phyloP scores from a whole-genome alignment of 1,140 invertebrate genomes.

The Oppia nitens region DNA sequence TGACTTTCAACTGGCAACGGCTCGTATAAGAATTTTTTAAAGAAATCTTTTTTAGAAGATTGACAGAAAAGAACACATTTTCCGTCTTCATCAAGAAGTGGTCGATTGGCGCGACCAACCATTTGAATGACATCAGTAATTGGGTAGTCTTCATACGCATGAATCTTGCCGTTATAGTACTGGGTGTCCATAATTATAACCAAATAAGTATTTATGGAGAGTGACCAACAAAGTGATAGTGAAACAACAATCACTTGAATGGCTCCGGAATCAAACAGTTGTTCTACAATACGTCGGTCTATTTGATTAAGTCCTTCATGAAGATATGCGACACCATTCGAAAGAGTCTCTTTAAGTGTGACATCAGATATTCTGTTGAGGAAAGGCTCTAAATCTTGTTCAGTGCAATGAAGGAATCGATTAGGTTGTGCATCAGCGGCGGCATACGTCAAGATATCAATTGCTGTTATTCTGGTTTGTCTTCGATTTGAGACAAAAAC shows the following conservation, averaged over 20 bases:
- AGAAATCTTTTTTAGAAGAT: slow-evolving; percentile 94
- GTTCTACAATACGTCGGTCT: slow-evolving; percentile 75
- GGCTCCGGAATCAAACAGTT: slow-evolving; percentile 78
- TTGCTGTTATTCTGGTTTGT: slow-evolving; percentile 79
- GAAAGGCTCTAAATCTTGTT: slow-evolving; percentile 62
- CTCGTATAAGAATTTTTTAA: slow-evolving; percentile 96
- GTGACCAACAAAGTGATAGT: slow-evolving; percentile 74
- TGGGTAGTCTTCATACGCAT: slow-evolving; percentile 88
- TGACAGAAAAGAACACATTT: slow-evolving; percentile 96
- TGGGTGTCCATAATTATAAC: slow-evolving; percentile 97
- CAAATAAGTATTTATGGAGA: slow-evolving; percentile 71
- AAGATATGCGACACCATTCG: slow-evolving; percentile 88
- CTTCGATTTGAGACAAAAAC: slow-evolving; percentile 93
- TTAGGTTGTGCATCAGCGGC: slow-evolving; percentile 66
- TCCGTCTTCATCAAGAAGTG: slow-evolving; percentile 75
- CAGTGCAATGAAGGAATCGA: slow-evolving; percentile 68
- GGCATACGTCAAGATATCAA: slow-evolving; percentile 82
- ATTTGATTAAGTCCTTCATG: slow-evolving; percentile 75
- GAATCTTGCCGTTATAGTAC: slow-evolving; percentile 80
- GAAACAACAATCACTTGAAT: slow-evolving; percentile 84
- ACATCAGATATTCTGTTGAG: slow-evolving; percentile 60
- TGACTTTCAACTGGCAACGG: slow-evolving; percentile 94
- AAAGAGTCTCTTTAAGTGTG: slow-evolving; percentile 50
- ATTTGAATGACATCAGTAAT: slow-evolving; percentile 95
- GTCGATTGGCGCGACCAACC: slow-evolving; percentile 79